Base-by-base conservation (phyloP, 2,888 invertebrate species). In the Papilio protenor region DNA sequence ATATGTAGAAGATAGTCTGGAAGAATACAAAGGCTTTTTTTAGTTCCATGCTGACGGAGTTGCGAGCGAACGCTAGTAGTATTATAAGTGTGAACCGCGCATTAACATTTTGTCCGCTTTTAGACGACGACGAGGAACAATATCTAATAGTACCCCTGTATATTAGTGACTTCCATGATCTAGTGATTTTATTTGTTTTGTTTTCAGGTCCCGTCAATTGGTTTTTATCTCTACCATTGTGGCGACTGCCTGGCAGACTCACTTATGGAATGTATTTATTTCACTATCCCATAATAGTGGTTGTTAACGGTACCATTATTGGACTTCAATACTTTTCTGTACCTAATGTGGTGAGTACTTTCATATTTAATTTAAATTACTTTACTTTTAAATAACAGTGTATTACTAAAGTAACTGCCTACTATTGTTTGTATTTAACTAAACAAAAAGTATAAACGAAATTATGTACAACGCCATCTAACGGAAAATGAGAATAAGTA, bases 191-290 rank as follows among this genome's bases (percentile, higher is more conserved):
- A 12, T 59, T 27, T 75, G 0, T n/a, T n/a, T 8, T 55, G 21
- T 49, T 80, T 80, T 52, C 79, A 94, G 94, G 90, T 78, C 85
- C 90, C 40, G 85, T 94, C 14, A 90, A 93, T 77, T 90, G 94
- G 92, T 85, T 96, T 61, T 83, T 96, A 23, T 93, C 94, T 0
- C 84, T 92, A 1, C 86, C 87, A 23, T 83, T 94, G 71, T 96
- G 95, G 90, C 94, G 95, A 83, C 84, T 95, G 2, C 84, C 95
- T 2, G 91, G 94, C 23, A 91, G 95, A 70, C 85, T 96, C 2
- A 95, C 95, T 0, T 96, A 95, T 77, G 94, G 95, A 3, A 95
- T 96, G 90, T 96, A 95, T 81, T 80, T 96, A 5, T 87, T 94
- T 0, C 96, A 96, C 82, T 90, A 92, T 27, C 87, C 91, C 0